Evolutionary conservation across 2,888 invertebrate genomes (phyloP).

Genomic region (Serripes groenlandicus): DNA sequence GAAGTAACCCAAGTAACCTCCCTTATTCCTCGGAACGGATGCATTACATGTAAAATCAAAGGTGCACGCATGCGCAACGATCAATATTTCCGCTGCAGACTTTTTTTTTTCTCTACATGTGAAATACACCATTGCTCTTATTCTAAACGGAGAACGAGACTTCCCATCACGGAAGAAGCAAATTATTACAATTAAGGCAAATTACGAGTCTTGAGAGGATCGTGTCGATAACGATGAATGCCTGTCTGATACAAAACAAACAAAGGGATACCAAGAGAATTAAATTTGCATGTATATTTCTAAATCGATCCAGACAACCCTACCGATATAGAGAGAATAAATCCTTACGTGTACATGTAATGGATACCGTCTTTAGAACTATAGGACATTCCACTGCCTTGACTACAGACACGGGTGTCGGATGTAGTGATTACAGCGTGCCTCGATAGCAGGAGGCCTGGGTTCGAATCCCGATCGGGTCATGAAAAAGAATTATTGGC

Average conservation of each 20-base stretch:
- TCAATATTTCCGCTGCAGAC: neutral
- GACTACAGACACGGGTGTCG: no score
- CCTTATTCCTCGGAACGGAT: neutral
- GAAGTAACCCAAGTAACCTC: constrained; percentile 14
- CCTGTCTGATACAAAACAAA: neutral
- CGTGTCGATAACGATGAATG: constrained; percentile 4
- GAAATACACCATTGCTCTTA: neutral
- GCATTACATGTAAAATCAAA: constrained; percentile 14
- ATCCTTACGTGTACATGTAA: no score
- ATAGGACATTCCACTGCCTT: no score
- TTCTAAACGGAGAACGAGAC: neutral
- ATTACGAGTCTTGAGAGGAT: constrained; percentile 2
- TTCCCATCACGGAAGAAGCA: neutral
- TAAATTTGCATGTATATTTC: neutral
- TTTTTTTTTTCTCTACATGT: neutral
- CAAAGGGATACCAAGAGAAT: neutral
- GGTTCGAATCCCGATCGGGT: no score
- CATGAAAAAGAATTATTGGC: no score
- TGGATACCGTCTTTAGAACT: no score
- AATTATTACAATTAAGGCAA: constrained; percentile 14
- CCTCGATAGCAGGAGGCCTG: no score
- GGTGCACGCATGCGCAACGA: constrained; percentile 23
- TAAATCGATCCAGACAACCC: neutral
- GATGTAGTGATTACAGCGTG: no score
- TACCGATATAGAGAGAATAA: neutral